Evolutionary conservation across 2,113 vertebrate species (phyloP).

Genomic region (Phylloscopus trochiloides): DNA sequence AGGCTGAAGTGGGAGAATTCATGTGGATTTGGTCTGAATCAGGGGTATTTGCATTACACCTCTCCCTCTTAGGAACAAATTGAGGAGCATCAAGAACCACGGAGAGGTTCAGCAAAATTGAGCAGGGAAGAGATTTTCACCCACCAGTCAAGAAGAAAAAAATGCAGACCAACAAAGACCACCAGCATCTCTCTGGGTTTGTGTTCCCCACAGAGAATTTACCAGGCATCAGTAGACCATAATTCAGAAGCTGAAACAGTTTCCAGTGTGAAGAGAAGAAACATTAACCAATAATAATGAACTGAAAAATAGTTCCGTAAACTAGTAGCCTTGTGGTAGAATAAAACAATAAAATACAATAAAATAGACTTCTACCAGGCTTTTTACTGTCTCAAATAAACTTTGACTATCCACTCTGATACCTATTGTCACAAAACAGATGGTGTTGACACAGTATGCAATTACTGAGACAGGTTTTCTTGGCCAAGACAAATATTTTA

Average conservation of each 20-base stretch:
- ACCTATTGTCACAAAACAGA: not conserved
- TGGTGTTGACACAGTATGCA: not conserved
- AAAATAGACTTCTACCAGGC: not conserved
- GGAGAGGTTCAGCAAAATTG: not conserved
- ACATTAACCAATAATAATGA: not conserved
- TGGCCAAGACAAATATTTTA: slow-evolving; percentile 28
- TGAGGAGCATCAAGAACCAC: not conserved
- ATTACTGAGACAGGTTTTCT: slow-evolving; percentile 3
- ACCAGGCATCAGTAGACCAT: rapidly evolving
- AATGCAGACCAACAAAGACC: not conserved
- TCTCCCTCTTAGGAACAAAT: not conserved
- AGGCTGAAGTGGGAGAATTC: not conserved
- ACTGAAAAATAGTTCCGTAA: not conserved
- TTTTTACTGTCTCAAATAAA: not conserved
- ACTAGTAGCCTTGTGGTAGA: not conserved
- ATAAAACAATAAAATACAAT: not conserved
- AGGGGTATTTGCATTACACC: not conserved
- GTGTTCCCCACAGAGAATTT: not conserved
- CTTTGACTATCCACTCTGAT: not conserved
- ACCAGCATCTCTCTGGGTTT: not conserved
- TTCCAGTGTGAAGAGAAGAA: not conserved
- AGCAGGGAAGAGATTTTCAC: not conserved
- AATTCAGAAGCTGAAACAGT: not conserved
- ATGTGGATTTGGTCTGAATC: not conserved
- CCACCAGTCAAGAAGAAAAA: not conserved